Evolutionary conservation across 2,113 vertebrate species (phyloP), one percentile per base, ranked within the genome.

Genomic region (Herpetotheres cachinnans): DNA sequence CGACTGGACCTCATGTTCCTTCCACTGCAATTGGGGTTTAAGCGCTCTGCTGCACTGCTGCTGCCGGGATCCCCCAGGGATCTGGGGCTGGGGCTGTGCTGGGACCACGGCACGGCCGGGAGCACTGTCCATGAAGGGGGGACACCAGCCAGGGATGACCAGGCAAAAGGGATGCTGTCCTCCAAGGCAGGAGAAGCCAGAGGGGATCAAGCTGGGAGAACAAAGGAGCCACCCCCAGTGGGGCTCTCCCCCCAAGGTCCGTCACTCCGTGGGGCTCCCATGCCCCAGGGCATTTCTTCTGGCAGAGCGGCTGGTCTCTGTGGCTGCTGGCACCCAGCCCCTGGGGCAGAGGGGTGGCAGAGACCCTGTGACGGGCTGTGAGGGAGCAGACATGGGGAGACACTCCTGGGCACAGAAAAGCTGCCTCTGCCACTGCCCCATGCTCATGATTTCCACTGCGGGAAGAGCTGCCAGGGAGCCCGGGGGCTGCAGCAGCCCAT

Each of bases 51-150:
- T 21, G 59, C 5, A 1, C 34, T n/a, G 72, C 24, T 44, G 6
- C n/a, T 1, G 4, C 40, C 0, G 1, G 67, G 54, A 65, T 4
- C 13, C 15, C 5, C 3, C 15, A 26, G 61, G 42, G 38, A 32
- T 9, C 7, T 6, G 83, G 42, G 77, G 2, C 30, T 82, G 59
- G 29, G 54, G n/a, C 67, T 50, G 61, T 74, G 66, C 83, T 1
- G 9, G 52, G 29, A 36, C 26, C 0, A 3, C 19, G 80, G 56
- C 70, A 55, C 3, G 8, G 52, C 52, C 2, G 2, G 62, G 38
- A 83, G 27, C 72, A 16, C 17, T 62, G 56, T 11, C 34, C 4
- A 2, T 14, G 26, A 46, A 2, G 3, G 5, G 19, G 27, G 63
- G 14, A 25, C 49, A 61, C 21, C 34, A 10, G 7, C 29, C 0